These are phyloP conservation scores for Oscheius sp. DNA, from an alignment of 2,888 invertebrate species.

Conservation along the genomic window DNA sequence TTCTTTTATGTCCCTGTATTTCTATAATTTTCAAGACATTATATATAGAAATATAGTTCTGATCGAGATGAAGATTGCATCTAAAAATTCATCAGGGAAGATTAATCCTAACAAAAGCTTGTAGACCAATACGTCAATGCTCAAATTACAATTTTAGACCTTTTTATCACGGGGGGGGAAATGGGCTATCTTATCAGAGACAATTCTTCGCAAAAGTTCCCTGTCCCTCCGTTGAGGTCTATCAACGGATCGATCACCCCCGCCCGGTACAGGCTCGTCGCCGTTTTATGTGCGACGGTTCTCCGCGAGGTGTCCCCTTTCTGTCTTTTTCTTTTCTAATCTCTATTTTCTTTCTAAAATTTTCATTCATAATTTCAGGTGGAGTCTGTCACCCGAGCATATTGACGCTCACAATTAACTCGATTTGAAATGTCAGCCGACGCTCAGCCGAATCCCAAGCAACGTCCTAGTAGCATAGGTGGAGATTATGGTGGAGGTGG, in stretches of 20 bases:
- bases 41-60: no score
- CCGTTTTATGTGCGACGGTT: slow-evolving; percentile 21
- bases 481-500: no score
- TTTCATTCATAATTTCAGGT: slow-evolving; percentile 30
- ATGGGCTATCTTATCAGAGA: no score
- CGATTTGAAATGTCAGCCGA: slow-evolving; percentile 46
- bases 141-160: no score
- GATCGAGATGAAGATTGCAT: no score
- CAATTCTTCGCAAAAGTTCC: no score
- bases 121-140: no score
- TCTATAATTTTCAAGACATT: no score
- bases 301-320: slow-evolving; percentile 7
- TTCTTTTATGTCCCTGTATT: no score
- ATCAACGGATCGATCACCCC: slow-evolving; percentile 9
- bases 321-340: neutral
- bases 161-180: no score
- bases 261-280: slow-evolving; percentile 24
- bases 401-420: slow-evolving; percentile 14
- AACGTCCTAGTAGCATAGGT: slow-evolving; percentile 46
- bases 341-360: neutral
- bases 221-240: neutral
- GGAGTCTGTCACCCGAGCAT: slow-evolving; percentile 57
- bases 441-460: slow-evolving; percentile 51
- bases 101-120: no score
- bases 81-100: no score